Base-by-base conservation (phyloP, 2,888 invertebrate genomes). In the Formica aserva region DNA sequence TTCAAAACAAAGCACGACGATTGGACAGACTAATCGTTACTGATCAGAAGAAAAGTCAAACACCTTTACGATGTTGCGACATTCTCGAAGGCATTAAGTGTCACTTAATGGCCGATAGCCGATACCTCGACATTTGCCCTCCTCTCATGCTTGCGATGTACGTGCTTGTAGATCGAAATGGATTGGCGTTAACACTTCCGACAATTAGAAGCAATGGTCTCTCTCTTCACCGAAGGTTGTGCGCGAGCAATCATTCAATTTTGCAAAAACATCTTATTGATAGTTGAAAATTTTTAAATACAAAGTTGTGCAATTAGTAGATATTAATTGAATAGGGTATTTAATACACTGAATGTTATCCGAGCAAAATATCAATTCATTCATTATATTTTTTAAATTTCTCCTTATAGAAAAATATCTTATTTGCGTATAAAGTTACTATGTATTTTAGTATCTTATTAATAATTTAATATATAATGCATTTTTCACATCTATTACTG, bases 21-120 rank as follows among this genome's bases (percentile, higher is more conserved):
- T 75, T 76, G 41, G 63, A 41, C n/a, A n/a, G 35, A n/a, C 38
- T 57, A 29, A 57, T 29, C n/a, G 74, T 38, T 74, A n/a, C 22
- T 63, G 81, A 77, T 65, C 52, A 38, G 15, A 13, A 81, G 77
- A 81, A 77, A 81, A 81, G 52, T 38, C 76, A 72, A 75, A 81
- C 48, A 75, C 62, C 63, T 81, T 78, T 78, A 78, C 71, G 63
- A 52, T 52, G 76, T 76, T 63, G 63, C 75, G 38, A 48, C 48
- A 55, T 63, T 52, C 75, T 63, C 66, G 52, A 32, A 38, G 71
- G 72, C 69, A 80, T 83, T 83, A 76, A 85, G 71, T 76, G 82
- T 82, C 71, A 57, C 69, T 85, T 83, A 83, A 83, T 83, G 72
- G 83, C 77, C 60, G 85, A 66, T 48, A 82, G 76, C 55, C 63